These are phyloP conservation scores for Triops cancriformis DNA, from an alignment of 1,140 invertebrate genomes.

Conservation along the genomic window DNA sequence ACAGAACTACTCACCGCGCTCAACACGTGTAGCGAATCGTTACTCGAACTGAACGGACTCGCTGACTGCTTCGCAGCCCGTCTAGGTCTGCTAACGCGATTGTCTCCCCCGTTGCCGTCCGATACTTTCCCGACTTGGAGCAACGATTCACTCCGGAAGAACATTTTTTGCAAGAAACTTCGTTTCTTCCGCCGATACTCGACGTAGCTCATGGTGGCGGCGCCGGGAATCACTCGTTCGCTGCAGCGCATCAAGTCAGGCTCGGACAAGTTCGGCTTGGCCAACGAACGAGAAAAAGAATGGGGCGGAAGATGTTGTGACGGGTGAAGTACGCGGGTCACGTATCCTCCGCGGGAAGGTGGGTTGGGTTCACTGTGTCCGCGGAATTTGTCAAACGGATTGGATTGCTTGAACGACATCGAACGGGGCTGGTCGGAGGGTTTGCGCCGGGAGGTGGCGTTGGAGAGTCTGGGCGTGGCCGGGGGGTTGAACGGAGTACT, in stretches of 20 bases:
- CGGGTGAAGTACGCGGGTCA: background rate
- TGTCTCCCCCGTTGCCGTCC: background rate
- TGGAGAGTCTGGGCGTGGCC: background rate
- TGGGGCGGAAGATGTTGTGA: background rate
- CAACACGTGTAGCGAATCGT: background rate
- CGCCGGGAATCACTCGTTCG: constrained; percentile 14
- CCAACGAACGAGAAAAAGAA: background rate
- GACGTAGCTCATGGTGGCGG: constrained; percentile 19
- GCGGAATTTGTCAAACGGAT: constrained; percentile 14
- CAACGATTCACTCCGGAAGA: constrained; percentile 28
- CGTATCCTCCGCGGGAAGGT: background rate
- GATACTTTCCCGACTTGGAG: constrained; percentile 18
- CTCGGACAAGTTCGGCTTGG: constrained; percentile 11
- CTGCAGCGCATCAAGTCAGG: constrained; percentile 22
- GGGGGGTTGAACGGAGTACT: background rate
- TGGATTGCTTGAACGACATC: background rate
- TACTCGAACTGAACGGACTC: background rate
- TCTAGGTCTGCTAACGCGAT: background rate
- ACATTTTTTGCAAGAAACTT: constrained; percentile 22
- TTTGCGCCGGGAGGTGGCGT: background rate
- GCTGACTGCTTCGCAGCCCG: too few relatives aligned
- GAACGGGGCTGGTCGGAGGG: background rate
- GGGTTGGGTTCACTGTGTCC: background rate
- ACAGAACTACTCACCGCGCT: background rate
- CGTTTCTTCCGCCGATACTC: constrained; percentile 26